phyloP scores from a whole-genome alignment of 2,797 vertebrate genomes.

The Merluccius polli region DNA sequence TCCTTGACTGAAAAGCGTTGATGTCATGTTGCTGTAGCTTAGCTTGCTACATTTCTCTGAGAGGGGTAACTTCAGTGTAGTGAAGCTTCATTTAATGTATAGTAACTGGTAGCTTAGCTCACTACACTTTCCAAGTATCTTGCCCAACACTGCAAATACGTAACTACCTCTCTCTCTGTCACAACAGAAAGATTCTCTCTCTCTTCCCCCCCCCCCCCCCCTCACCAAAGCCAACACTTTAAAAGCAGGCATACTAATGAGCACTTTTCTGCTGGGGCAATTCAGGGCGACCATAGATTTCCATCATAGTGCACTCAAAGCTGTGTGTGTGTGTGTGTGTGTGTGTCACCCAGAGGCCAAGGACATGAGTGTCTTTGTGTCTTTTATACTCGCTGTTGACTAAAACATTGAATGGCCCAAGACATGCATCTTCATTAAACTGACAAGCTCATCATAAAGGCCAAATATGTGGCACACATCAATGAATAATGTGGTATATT shows the following conservation, averaged over 20 bases:
- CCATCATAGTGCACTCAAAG: not conserved
- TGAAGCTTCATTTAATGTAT: no score
- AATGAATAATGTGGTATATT: not conserved
- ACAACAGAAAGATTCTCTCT: not conserved
- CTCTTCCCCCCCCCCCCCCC: not conserved
- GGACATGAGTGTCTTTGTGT: not conserved
- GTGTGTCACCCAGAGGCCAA: slow-evolving; percentile 3
- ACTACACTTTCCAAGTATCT: no score
- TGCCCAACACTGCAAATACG: no score
- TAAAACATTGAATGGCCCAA: not conserved
- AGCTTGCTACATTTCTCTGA: no score
- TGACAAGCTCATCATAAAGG: not conserved
- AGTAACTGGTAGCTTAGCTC: no score
- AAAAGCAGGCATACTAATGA: not conserved
- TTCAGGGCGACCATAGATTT: not conserved
- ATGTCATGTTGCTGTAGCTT: no score
- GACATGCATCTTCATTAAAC: not conserved
- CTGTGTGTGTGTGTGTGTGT: not conserved
- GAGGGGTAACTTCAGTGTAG: no score
- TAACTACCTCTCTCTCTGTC: not conserved
- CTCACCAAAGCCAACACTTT: not conserved
- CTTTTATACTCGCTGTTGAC: not conserved
- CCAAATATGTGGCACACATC: not conserved
- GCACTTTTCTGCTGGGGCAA: not conserved
- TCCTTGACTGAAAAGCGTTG: no score